phyloP scores from a whole-genome alignment of 1,140 invertebrate genomes.

The Monochamus saltuarius region DNA sequence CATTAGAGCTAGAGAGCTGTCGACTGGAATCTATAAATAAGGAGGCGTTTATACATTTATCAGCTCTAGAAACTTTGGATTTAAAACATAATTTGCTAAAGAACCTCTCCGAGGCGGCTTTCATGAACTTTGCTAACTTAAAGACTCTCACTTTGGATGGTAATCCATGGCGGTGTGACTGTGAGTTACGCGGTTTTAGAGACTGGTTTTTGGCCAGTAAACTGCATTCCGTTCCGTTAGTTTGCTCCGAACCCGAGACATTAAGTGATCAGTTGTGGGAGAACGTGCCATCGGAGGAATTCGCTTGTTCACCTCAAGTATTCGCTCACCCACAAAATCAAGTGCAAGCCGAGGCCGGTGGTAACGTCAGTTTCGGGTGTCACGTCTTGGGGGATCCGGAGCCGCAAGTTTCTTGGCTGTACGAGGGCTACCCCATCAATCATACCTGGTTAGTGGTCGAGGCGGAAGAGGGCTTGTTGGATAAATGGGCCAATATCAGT shows the following conservation, averaged over 20 bases:
- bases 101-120: constrained; percentile 64
- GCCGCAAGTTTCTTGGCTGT: constrained; percentile 79
- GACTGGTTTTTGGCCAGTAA: constrained; percentile 75
- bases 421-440: constrained; percentile 66
- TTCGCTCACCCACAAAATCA: constrained; percentile 35
- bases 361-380: constrained; percentile 78
- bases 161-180: constrained; percentile 90
- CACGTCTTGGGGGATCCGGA: constrained; percentile 78
- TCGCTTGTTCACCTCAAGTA: constrained; percentile 74
- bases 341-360: constrained; percentile 69
- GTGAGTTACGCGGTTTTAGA: constrained; percentile 76
- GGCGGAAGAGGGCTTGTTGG: constrained; percentile 52
- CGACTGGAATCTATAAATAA: constrained; percentile 69
- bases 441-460: constrained; percentile 53
- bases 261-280: constrained; percentile 66
- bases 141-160: constrained; percentile 78
- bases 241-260: constrained; percentile 62
- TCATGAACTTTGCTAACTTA: constrained; percentile 66
- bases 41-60: constrained; percentile 68
- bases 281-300: constrained; percentile 64
- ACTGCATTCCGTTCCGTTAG: constrained; percentile 65
- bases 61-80: constrained; percentile 69
- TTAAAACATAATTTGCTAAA: constrained; percentile 69
- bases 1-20: constrained; percentile 75
- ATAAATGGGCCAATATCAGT: constrained; percentile 72